Evolutionary conservation across 1,140 invertebrate genomes (phyloP).

Genomic region (Probaryconus sp.): DNA sequence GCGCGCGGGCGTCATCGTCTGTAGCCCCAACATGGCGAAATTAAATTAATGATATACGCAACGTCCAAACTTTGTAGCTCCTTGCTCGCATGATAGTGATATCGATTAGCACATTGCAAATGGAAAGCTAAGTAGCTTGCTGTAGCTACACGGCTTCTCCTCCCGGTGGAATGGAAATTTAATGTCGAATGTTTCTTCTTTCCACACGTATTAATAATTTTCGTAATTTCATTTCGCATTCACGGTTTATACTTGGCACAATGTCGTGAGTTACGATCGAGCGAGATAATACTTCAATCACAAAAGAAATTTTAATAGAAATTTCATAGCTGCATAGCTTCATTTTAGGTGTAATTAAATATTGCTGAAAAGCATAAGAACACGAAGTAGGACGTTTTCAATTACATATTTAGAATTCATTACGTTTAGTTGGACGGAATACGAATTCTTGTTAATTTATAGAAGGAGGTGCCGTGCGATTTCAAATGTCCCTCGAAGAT

Average conservation of each 20-base stretch:
- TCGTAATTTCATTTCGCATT: conserved; percentile 39
- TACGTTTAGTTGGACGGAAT: conserved; percentile 1
- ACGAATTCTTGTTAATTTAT: conserved; percentile 15
- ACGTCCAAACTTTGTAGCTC: conserved; percentile 37
- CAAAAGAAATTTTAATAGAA: conserved; percentile 29
- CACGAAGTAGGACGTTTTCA: conserved; percentile 22
- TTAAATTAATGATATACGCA: conserved; percentile 44
- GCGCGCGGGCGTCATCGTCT: conserved; percentile 10
- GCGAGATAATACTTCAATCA: conserved; percentile 29
- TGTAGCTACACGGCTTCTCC: no score
- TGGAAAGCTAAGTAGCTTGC: conserved; percentile 45
- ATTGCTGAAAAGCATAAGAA: conserved; percentile 8
- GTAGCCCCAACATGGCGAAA: conserved; percentile 33
- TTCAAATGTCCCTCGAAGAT: no score
- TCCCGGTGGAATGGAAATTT: conserved; percentile 42
- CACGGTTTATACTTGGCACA: conserved; percentile 24
- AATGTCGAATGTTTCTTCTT: conserved; percentile 27
- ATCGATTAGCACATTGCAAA: conserved; percentile 44
- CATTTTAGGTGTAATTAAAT: conserved; percentile 21
- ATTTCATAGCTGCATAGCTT: conserved; percentile 13
- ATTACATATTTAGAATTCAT: conserved; percentile 18
- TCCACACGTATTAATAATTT: conserved; percentile 26
- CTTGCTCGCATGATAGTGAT: conserved; percentile 31
- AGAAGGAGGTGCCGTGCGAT: no score
- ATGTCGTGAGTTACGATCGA: conserved; percentile 22